Percentiles rank a stretch among this genome's conserved stretches.
Evolutionary conservation across 1,140 invertebrate genomes (phyloP).

Genomic region (Coptotermes formosanus): DNA sequence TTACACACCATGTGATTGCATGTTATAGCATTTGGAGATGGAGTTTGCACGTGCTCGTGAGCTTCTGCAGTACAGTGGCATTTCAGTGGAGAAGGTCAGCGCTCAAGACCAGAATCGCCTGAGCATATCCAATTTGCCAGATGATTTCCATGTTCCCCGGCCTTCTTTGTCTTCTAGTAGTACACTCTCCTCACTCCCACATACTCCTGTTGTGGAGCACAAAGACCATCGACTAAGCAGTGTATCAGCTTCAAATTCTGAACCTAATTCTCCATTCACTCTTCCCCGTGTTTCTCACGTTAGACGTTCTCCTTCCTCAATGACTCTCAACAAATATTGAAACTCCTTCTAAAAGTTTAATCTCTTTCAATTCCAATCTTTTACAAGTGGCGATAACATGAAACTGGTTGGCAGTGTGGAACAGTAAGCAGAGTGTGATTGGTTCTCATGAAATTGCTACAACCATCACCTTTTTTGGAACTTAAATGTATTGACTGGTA

Average conservation of each 20-base stretch:
- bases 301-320: background rate
- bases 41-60: constrained; percentile 23
- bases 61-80: background rate
- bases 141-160: background rate
- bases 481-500: too few relatives aligned
- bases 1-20: constrained; percentile 22
- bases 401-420: too few relatives aligned
- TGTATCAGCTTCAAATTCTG: constrained; percentile 21
- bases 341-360: too few relatives aligned
- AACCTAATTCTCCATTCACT: background rate
- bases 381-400: too few relatives aligned
- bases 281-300: constrained; percentile 8
- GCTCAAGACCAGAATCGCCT: constrained; percentile 20
- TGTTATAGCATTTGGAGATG: constrained; percentile 29
- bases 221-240: background rate
- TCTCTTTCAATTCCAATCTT: too few relatives aligned
- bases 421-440: too few relatives aligned
- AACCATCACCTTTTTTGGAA: too few relatives aligned
- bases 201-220: constrained; percentile 18
- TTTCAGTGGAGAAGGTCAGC: background rate
- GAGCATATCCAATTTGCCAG: background rate
- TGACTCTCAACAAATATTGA: constrained; percentile 15
- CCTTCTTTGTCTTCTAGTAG: background rate
- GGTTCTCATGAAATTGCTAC: too few relatives aligned
- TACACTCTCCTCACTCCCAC: background rate